These are phyloP conservation scores for Eublepharis macularius DNA, from an alignment of 2,113 vertebrate genomes.

Conservation along the genomic window DNA sequence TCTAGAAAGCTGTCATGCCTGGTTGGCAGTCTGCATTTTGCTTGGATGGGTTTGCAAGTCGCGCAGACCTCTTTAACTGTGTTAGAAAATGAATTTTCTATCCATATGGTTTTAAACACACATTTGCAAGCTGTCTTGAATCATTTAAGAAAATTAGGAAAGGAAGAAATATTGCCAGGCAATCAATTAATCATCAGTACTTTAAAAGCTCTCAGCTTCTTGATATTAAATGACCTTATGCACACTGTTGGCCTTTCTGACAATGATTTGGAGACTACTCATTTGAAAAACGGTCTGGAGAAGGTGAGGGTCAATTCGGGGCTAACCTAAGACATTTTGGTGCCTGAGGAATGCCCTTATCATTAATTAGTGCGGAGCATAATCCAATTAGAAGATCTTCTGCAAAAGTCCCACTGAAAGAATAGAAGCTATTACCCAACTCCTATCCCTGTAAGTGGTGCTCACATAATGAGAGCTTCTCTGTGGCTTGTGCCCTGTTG, in stretches of 20 bases:
- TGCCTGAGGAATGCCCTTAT: not conserved
- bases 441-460: not conserved
- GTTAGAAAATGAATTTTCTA: not conserved
- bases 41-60: not conserved
- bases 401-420: not conserved
- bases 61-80: too few species aligned
- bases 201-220: not conserved
- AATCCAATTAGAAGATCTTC: not conserved
- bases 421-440: not conserved
- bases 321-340: not conserved
- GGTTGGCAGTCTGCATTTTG: not conserved
- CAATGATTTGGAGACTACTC: not conserved
- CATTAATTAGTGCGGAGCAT: not conserved
- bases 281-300: not conserved
- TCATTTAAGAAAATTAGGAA: not conserved
- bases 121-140: not conserved
- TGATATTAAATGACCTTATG: not conserved
- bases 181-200: too few species aligned
- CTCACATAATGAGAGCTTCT: not conserved
- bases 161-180: too few species aligned
- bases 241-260: too few species aligned
- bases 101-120: not conserved
- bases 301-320: not conserved
- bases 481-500: not conserved
- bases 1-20: not conserved